Conservation (phyloP, 2,888 invertebrate genomes). For the Patella caerulea region DNA sequence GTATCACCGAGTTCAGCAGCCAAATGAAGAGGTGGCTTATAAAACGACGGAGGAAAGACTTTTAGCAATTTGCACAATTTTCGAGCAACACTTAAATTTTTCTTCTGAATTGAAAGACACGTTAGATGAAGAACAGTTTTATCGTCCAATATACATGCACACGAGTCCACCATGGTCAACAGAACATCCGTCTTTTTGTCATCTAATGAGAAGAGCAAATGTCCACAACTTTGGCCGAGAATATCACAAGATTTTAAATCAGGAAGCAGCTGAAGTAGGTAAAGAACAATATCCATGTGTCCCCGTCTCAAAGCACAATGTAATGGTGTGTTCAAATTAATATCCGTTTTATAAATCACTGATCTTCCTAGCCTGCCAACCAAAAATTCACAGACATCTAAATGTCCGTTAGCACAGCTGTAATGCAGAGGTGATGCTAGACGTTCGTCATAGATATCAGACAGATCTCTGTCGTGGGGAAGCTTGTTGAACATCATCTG, state of each 20-base stretch:
- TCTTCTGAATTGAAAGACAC: constrained; percentile 23
- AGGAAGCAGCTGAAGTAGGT: constrained; percentile 40
- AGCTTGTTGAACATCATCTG: constrained; percentile 13
- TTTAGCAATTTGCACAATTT: constrained; percentile 25
- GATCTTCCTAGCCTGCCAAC: constrained; percentile 38
- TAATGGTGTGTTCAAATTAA: constrained; percentile 32
- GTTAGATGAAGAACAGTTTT: constrained; percentile 28
- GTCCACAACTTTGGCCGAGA: constrained; percentile 37
- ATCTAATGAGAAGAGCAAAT: constrained; percentile 31
- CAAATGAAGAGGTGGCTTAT: constrained; percentile 31
- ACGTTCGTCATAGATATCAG: constrained; percentile 31
- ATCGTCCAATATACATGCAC: constrained; percentile 30
- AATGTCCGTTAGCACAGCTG: constrained; percentile 38
- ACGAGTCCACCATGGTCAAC: constrained; percentile 26
- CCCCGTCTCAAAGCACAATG: constrained; percentile 37
- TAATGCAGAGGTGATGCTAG: constrained; percentile 44
- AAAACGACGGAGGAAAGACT: constrained; percentile 24
- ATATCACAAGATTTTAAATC: constrained; percentile 34
- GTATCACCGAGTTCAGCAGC: constrained; percentile 35
- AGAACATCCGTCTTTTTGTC: constrained; percentile 29
- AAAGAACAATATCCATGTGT: constrained; percentile 30
- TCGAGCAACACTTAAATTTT: constrained; percentile 19
- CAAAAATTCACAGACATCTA: constrained; percentile 37
- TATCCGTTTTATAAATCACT: constrained; percentile 36
- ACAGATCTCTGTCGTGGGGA: constrained; percentile 26